Percentiles rank a stretch among this genome's conserved stretches.
These are phyloP conservation scores for Adrianichthys oophorus DNA, from an alignment of 2,797 vertebrate genomes.

Conservation along the genomic window DNA sequence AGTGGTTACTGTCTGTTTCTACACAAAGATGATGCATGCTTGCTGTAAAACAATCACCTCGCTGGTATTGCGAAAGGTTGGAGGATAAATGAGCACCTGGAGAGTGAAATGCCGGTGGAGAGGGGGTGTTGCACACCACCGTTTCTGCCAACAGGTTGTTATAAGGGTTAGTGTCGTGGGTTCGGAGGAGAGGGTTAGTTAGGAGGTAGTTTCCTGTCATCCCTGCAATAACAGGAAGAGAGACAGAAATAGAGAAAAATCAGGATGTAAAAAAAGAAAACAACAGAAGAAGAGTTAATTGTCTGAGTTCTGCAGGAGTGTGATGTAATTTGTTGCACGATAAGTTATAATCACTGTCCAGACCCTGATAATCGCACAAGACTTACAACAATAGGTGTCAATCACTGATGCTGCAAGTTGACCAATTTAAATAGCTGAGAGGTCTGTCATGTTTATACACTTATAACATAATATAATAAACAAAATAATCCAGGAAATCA, in stretches of 20 bases:
- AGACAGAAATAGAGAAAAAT: constrained; percentile 76
- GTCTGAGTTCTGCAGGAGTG: too few relatives aligned
- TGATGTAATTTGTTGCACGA: constrained; percentile 7
- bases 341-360: constrained; percentile 39
- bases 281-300: constrained; percentile 27
- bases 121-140: constrained; percentile 98
- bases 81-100: constrained; percentile 86
- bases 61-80: constrained; percentile 21
- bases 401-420: too few relatives aligned
- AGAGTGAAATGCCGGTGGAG: constrained; percentile 98
- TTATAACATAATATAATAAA: too few relatives aligned
- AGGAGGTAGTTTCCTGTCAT: constrained; percentile 99
- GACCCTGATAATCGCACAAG: constrained; percentile 36
- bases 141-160: constrained; percentile 99
- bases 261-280: constrained; percentile 26
- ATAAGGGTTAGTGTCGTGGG: constrained; percentile 99
- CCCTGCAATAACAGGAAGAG: constrained; percentile 91
- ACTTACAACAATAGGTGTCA: constrained; percentile 29
- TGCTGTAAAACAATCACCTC: constrained; percentile 34
- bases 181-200: constrained; percentile 99
- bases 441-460: too few relatives aligned
- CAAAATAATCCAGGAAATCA: too few relatives aligned
- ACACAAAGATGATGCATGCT: constrained; percentile 16
- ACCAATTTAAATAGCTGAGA: too few relatives aligned
- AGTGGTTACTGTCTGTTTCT: constrained; percentile 2